These are phyloP conservation scores for Medauroidea extradentata DNA, from an alignment of 1,140 invertebrate species.

Conservation along the genomic window DNA sequence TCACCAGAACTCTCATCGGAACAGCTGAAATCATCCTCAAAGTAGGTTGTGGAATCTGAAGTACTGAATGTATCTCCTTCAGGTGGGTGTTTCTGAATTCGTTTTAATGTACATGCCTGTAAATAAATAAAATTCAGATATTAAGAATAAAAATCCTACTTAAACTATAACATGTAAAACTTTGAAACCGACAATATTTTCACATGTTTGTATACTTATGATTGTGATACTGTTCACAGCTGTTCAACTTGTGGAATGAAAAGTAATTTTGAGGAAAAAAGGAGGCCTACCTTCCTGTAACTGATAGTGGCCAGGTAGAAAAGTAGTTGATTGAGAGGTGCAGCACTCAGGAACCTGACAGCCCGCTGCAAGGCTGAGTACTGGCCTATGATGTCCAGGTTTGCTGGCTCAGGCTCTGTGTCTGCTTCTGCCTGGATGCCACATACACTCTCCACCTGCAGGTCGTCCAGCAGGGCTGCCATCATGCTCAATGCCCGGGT, in stretches of 20 bases:
- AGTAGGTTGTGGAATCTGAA: slow-evolving; percentile 89
- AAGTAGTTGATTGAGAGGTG: slow-evolving; percentile 69
- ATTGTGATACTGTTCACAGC: neutral
- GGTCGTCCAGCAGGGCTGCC: slow-evolving; percentile 60
- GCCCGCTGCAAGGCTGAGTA: slow-evolving; percentile 61
- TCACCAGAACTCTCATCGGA: slow-evolving; percentile 84
- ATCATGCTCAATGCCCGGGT: slow-evolving; percentile 66
- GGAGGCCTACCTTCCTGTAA: slow-evolving; percentile 68
- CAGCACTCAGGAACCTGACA: slow-evolving; percentile 42
- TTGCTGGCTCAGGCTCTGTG: slow-evolving; percentile 48
- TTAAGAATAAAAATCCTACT: neutral
- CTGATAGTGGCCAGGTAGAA: slow-evolving; percentile 83
- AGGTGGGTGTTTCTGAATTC: slow-evolving; percentile 72
- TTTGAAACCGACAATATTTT: neutral
- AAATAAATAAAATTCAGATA: slow-evolving; percentile 5
- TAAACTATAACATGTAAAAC: slow-evolving; percentile 4
- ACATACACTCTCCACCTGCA: slow-evolving; percentile 56
- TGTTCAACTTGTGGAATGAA: neutral
- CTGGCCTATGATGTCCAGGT: slow-evolving; percentile 53
- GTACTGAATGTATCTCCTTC: slow-evolving; percentile 76
- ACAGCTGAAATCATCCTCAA: slow-evolving; percentile 84
- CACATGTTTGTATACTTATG: neutral
- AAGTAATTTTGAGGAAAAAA: neutral
- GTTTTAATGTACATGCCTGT: slow-evolving; percentile 72
- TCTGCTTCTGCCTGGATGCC: slow-evolving; percentile 38